Evolutionary conservation across 2,113 vertebrate species (phyloP).

Genomic region (Dendropsophus ebraccatus): DNA sequence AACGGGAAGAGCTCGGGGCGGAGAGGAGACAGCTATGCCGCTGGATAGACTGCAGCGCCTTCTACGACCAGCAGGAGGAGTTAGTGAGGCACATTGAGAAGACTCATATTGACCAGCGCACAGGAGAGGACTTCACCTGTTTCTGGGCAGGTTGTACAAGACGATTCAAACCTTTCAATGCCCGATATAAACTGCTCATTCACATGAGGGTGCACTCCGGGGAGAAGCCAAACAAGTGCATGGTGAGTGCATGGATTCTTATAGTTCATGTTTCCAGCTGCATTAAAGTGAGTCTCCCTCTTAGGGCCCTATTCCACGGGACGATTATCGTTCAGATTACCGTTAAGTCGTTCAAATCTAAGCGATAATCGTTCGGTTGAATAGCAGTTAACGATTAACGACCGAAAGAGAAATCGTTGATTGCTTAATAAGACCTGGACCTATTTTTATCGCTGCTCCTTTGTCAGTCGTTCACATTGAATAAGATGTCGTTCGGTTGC

Average conservation of each 20-base stretch:
- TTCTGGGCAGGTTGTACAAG: constrained; percentile 98
- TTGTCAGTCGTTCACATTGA: too few relatives aligned
- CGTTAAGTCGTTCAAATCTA: too few relatives aligned
- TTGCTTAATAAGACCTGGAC: too few relatives aligned
- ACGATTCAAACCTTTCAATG: constrained; percentile 97
- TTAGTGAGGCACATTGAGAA: constrained; percentile 99
- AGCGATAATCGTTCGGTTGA: too few relatives aligned
- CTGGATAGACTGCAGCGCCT: constrained; percentile 97
- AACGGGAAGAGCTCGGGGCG: constrained; percentile 72
- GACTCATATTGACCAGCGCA: constrained; percentile 96
- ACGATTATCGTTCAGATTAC: too few relatives aligned
- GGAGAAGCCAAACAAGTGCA: constrained; percentile 99
- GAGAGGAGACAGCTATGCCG: constrained; percentile 87
- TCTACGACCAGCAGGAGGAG: constrained; percentile 96
- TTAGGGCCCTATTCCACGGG: background rate
- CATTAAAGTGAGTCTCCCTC: background rate
- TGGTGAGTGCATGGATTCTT: constrained; percentile 83
- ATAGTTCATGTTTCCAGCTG: background rate
- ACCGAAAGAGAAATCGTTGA: too few relatives aligned
- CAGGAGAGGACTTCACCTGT: constrained; percentile 98
- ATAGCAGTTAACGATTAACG: too few relatives aligned
- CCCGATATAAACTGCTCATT: constrained; percentile 98
- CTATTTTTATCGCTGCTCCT: too few relatives aligned
- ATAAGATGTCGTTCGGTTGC: too few relatives aligned
- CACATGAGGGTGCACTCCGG: constrained; percentile 99